phyloP scores from a whole-genome alignment of 2,888 invertebrate genomes.

The Meganola albula region DNA sequence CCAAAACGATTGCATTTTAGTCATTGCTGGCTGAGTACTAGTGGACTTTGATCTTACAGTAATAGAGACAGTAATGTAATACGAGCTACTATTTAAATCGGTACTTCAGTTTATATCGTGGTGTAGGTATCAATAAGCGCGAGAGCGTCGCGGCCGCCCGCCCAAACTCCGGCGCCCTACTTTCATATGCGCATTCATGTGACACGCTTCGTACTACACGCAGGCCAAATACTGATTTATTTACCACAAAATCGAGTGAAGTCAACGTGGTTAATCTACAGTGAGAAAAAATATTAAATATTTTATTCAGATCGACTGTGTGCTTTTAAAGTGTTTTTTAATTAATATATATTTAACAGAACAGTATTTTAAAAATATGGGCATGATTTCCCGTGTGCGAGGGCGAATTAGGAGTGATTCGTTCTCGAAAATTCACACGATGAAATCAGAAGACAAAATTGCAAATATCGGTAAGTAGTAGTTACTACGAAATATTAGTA shows the following conservation, averaged over 20 bases:
- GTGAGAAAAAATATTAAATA: too few relatives aligned
- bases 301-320: too few relatives aligned
- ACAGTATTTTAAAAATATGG: slow-evolving; percentile 73
- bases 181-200: slow-evolving; percentile 59
- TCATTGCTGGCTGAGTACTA: slow-evolving; percentile 26
- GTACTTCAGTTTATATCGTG: slow-evolving; percentile 8
- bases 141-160: slow-evolving; percentile 40
- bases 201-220: slow-evolving; percentile 44
- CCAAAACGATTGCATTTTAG: slow-evolving; percentile 5
- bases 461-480: slow-evolving; percentile 80
- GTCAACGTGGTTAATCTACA: too few relatives aligned
- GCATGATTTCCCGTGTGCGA: slow-evolving; percentile 83
- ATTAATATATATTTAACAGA: too few relatives aligned
- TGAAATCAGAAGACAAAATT: slow-evolving; percentile 82
- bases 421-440: slow-evolving; percentile 79
- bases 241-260: too few relatives aligned
- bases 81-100: not conserved
- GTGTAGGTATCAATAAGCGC: slow-evolving; percentile 32
- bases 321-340: too few relatives aligned
- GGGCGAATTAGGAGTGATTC: slow-evolving; percentile 81
- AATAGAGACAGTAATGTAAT: slow-evolving; percentile 27
- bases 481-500: too few relatives aligned
- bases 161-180: slow-evolving; percentile 36
- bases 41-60: not conserved
- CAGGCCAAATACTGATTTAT: slow-evolving; percentile 17